Base-by-base conservation (phyloP, 1,140 invertebrate genomes). In the Drosophila melanica region DNA sequence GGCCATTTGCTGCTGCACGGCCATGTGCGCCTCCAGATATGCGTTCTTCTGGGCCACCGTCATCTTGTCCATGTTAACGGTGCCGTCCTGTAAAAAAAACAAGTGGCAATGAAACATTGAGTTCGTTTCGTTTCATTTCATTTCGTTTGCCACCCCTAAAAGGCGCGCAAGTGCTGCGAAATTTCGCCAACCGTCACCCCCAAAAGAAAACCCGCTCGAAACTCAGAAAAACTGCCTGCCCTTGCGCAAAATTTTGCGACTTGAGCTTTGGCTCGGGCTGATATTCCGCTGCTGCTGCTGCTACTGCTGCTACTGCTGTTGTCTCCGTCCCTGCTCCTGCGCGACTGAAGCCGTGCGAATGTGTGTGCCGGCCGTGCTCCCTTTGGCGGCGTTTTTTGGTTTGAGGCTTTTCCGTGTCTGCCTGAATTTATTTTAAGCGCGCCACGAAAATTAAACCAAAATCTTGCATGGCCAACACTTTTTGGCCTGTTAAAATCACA, bases 1-100 rank as follows among this genome's bases (percentile, higher is more conserved):
- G 23, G 95, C 95, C 95, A 96, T 95, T 90, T 96, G 95, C 85
- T 96, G 95, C 91, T 96, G 95, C 41, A 96, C 94, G n/a, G 95
- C 95, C 67, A 95, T 94, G 85, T 96, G 95, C 50, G 95, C 94
- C 92, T 95, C 95, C 41, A 95, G 92, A 81, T 95, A 96, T 51
- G 94, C 94, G 42, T 94, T 94, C 86, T 95, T 95, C 81, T 95
- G 95, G 55, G 93, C 93, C 84, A 94, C 94, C 59, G 95, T 95
- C 95, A 95, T 95, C 91, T 95, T 95, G 77, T 95, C 94, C 93
- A 94, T 94, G 86, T 94, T 94, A 75, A 94, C 94, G 53, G 93
- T 94, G 69, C 94, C 94, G 91, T 93, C 93, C 93, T 94, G 75
- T 33, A 14, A 42, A 30, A 30, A 12, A 11, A 54, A 71, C 33